Percentiles rank a stretch among this genome's conserved stretches.
Conservation (phyloP, 1,140 invertebrate species). For the Drosophila quadrilineata region DNA sequence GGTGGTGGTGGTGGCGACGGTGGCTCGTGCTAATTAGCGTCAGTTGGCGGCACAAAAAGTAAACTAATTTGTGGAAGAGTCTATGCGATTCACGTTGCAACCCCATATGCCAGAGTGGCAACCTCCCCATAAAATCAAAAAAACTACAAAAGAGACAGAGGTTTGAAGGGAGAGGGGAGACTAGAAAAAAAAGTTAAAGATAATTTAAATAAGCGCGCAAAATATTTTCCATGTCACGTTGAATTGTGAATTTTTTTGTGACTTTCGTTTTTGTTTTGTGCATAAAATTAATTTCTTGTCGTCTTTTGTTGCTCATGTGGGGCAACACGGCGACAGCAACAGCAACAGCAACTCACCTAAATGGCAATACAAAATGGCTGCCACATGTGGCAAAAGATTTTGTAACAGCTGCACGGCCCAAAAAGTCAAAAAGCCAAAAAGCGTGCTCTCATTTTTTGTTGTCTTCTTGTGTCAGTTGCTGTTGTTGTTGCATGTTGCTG, state of each 20-base stretch:
- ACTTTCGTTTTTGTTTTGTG: constrained; percentile 60
- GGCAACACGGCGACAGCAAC: constrained; percentile 39
- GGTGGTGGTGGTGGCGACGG: constrained; percentile 41
- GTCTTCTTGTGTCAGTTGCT: constrained; percentile 22
- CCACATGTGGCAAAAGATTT: constrained; percentile 70
- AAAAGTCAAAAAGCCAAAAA: constrained; percentile 59
- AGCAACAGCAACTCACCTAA: constrained; percentile 58
- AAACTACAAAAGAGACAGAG: constrained; percentile 12
- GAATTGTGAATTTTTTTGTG: constrained; percentile 61
- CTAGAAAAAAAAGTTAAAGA: constrained; percentile 20
- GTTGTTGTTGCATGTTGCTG: not conserved
- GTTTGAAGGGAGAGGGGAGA: not conserved
- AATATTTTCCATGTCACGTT: constrained; percentile 77
- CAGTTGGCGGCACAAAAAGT: constrained; percentile 64
- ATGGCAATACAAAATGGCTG: constrained; percentile 72
- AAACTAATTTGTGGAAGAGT: constrained; percentile 76
- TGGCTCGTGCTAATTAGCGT: constrained; percentile 78
- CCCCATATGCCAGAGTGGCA: constrained; percentile 14
- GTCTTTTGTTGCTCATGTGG: constrained; percentile 66
- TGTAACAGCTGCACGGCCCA: constrained; percentile 69
- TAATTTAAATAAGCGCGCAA: constrained; percentile 48
- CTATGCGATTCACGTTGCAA: constrained; percentile 33
- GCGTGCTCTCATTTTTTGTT: constrained; percentile 66
- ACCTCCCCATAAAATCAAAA: constrained; percentile 22
- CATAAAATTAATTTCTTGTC: constrained; percentile 76